Base-by-base conservation (phyloP, 2,797 vertebrate species). In the Nothura maculosa region DNA sequence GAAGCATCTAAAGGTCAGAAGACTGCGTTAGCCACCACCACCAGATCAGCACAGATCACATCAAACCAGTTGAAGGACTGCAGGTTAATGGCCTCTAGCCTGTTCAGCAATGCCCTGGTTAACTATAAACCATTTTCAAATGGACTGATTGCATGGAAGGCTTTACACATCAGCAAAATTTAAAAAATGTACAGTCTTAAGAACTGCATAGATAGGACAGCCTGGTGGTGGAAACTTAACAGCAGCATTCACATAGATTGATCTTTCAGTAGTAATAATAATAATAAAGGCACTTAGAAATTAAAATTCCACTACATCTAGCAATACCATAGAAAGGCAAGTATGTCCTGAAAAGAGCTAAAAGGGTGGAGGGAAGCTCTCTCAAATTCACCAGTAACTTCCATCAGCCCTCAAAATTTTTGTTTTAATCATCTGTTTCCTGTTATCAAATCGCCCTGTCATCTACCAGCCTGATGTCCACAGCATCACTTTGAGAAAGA, bases 1-100 rank as follows among this genome's bases (percentile, higher is more conserved):
- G 75, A 93, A 87, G n/a, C 38, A 90, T 60, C 45, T 28, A 52
- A 25, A 45, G 70, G 73, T 88, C 83, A 91, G 60, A 55, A 83
- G 16, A 32, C 9, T 62, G 27, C 55, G 72, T 38, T 24, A 81
- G 62, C 27, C 70, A 67, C 57, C 70, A 89, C 58, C 70, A 92
- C 47, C 32, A 93, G 32, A 76, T 70, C 52, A 80, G 69, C 34
- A 86, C 50, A 70, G 86, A 88, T 63, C 11, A 0, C 52, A 66
- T 48, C 54, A 34, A 89, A 12, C 10, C n/a, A 91, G 61, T 19
- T 79, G 34, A 94, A 79, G n/a, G 38, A 73, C 45, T 80, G 34
- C 30, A 90, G 22, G 80, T 81, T 77, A 77, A 88, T 25, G 77
- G 50, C 27, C 62, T 85, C 40, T 16, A 67, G 48, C 47, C 18